These are phyloP conservation scores for Thymelicus acteon DNA, from an alignment of 2,888 invertebrate genomes.

Conservation along the genomic window DNA sequence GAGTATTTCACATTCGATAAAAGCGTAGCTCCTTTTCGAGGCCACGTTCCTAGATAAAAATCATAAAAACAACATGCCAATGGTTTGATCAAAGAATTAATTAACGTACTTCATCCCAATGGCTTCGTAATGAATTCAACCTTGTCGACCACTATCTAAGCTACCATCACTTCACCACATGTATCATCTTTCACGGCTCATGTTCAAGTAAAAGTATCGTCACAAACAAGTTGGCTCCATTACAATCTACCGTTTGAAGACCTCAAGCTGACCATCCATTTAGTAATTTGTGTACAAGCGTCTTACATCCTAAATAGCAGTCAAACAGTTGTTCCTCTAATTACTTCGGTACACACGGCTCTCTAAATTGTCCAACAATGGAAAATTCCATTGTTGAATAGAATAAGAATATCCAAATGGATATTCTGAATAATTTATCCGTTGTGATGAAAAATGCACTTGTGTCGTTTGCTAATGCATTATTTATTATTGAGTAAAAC, in stretches of 20 bases:
- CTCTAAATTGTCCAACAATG: conserved; percentile 1
- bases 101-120: too few species aligned
- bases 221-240: conserved; percentile 6
- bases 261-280: conserved; percentile 10
- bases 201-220: neutral
- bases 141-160: neutral
- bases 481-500: too few species aligned
- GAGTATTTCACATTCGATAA: too few species aligned
- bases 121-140: neutral
- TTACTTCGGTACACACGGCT: conserved; percentile 54
- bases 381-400: too few species aligned
- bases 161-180: neutral
- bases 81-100: too few species aligned
- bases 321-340: conserved; percentile 41
- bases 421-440: too few species aligned
- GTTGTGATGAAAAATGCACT: too few species aligned
- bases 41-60: too few species aligned
- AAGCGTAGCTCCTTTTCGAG: too few species aligned
- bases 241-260: conserved; percentile 8
- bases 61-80: too few species aligned
- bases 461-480: too few species aligned
- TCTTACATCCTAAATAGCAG: conserved; percentile 38
- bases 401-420: too few species aligned
- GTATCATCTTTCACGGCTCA: neutral
- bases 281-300: conserved; percentile 23